These are phyloP conservation scores for Periophthalmus modestus DNA, from an alignment of 2,113 vertebrate genomes.

Conservation along the genomic window DNA sequence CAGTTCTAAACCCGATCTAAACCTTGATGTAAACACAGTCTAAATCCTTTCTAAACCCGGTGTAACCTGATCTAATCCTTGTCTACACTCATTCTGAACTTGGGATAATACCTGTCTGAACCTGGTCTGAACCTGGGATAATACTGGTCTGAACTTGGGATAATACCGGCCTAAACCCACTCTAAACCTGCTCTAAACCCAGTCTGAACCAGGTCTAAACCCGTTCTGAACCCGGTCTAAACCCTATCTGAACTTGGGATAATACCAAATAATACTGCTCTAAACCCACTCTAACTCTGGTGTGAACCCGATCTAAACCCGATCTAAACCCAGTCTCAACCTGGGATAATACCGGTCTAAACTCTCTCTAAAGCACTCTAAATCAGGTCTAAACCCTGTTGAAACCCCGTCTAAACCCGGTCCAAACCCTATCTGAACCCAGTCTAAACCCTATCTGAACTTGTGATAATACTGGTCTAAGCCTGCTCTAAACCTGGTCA, in stretches of 20 bases:
- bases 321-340: neutral
- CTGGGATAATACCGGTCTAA: constrained; percentile 44
- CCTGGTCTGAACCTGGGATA: neutral
- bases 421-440: constrained; percentile 66
- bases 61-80: too few species aligned
- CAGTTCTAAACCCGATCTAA: too few species aligned
- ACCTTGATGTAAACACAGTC: too few species aligned
- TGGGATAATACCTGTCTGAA: neutral
- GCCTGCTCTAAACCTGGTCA: constrained; percentile 68
- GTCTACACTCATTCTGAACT: neutral
- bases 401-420: constrained; percentile 65
- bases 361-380: constrained; percentile 74
- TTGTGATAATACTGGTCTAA: too few species aligned
- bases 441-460: neutral
- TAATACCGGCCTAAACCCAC: neutral
- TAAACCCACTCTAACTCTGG: too few species aligned
- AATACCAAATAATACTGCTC: too few species aligned
- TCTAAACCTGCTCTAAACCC: constrained; percentile 66
- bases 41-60: too few species aligned
- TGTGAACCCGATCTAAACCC: constrained; percentile 66
- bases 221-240: constrained; percentile 67
- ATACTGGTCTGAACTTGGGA: neutral
- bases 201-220: neutral
- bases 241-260: neutral
- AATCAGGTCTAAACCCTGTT: neutral